Evolutionary conservation across 2,888 invertebrate species (phyloP).

Genomic region (Yponomeuta evonymella): DNA sequence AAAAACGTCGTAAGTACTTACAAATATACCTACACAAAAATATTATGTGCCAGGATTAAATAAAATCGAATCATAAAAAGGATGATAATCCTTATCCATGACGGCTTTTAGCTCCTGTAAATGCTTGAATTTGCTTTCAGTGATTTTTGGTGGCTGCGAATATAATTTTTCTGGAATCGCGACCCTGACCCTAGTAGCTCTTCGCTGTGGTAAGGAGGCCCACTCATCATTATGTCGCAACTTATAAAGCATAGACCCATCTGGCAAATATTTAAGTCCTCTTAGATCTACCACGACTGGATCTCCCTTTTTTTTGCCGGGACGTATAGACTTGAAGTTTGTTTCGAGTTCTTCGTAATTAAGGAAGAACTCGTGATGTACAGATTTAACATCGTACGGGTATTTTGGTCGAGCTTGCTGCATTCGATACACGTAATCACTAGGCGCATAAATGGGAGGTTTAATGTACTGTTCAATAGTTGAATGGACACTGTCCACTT

Average conservation of each 20-base stretch:
- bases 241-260: conserved; percentile 15
- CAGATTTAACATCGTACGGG: conserved; percentile 10
- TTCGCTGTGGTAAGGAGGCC: conserved; percentile 19
- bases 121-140: no score
- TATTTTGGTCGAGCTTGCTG: conserved; percentile 1
- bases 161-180: conserved; percentile 17
- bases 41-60: no score
- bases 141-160: conserved; percentile 7
- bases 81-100: no score
- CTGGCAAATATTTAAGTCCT: conserved; percentile 15
- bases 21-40: no score
- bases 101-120: no score
- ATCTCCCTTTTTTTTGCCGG: no score
- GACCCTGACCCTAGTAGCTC: conserved; percentile 11
- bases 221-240: conserved; percentile 18
- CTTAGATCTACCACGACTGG: conserved; percentile 9
- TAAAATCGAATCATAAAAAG: no score
- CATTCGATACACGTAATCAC: conserved; percentile 19
- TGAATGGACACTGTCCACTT: conserved; percentile 24
- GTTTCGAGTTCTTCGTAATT: conserved; percentile 12
- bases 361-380: conserved; percentile 8
- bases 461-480: conserved; percentile 24
- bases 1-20: no score
- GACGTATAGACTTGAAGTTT: conserved; percentile 15
- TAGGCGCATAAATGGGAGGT: conserved; percentile 22